Conservation (phyloP, 2,888 invertebrate species). For the Pecten maximus region DNA sequence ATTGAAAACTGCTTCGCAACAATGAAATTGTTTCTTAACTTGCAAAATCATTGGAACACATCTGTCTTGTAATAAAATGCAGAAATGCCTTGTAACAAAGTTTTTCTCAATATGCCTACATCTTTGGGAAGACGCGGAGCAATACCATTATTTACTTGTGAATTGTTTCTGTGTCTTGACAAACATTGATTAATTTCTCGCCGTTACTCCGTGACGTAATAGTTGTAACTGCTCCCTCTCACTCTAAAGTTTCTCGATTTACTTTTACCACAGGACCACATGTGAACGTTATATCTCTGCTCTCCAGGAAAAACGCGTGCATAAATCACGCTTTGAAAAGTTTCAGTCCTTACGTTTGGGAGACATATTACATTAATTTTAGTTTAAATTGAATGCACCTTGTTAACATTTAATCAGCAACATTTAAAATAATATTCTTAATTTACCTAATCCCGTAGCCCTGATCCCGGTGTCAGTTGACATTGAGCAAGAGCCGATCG, state of each 20-base stretch:
- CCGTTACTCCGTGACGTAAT: background rate
- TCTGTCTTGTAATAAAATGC: background rate
- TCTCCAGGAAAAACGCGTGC: slow-evolving; percentile 1
- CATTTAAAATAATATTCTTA: slow-evolving; percentile 35
- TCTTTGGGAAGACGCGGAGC: background rate
- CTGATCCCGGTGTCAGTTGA: slow-evolving; percentile 8
- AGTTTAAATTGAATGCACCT: slow-evolving; percentile 32
- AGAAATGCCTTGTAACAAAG: background rate
- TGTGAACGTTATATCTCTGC: slow-evolving; percentile 8
- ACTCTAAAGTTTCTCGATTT: background rate
- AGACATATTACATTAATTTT: slow-evolving; percentile 32
- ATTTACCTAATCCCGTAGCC: slow-evolving; percentile 29
- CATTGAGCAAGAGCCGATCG: slow-evolving; percentile 27
- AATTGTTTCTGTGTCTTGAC: background rate
- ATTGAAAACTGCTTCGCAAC: no score
- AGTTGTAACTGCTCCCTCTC: background rate
- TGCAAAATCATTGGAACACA: background rate
- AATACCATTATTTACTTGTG: background rate
- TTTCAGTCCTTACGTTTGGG: background rate
- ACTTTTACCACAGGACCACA: background rate
- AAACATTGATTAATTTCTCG: background rate
- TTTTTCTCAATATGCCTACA: background rate
- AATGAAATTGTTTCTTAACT: no score
- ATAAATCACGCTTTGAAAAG: slow-evolving; percentile 1
- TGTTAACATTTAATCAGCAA: slow-evolving; percentile 30